Evolutionary conservation across 2,113 vertebrate species (phyloP).

Genomic region (Cyanoramphus novaezelandiae): DNA sequence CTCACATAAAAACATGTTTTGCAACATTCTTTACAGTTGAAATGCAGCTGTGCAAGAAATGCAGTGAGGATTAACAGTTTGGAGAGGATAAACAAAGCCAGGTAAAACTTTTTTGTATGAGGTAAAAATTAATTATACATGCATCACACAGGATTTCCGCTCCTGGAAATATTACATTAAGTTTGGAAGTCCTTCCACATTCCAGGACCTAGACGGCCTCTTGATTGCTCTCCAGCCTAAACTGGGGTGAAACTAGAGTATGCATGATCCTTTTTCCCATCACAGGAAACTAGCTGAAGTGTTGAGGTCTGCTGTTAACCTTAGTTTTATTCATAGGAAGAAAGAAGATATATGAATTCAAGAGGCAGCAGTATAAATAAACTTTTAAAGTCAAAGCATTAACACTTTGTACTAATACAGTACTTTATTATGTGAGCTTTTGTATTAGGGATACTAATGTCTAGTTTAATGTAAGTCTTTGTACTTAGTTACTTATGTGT

Average conservation of each 20-base stretch:
- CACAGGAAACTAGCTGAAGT: neutral
- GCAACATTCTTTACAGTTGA: neutral
- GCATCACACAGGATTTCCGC: neutral
- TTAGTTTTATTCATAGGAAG: neutral
- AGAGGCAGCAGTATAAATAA: neutral
- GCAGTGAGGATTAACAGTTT: neutral
- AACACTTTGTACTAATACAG: neutral
- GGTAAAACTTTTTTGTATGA: neutral
- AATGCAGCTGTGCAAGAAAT: neutral
- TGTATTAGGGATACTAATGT: neutral
- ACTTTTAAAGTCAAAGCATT: neutral
- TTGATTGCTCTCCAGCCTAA: neutral
- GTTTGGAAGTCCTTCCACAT: neutral
- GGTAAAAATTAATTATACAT: neutral
- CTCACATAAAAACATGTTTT: neutral
- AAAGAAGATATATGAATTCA: neutral
- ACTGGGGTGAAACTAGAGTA: neutral
- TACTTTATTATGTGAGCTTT: neutral
- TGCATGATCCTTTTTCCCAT: fast-evolving
- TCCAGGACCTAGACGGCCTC: neutral
- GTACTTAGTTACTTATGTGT: neutral
- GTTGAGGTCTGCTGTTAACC: neutral
- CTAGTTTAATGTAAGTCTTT: neutral
- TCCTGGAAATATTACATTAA: neutral
- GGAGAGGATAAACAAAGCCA: neutral